phyloP scores from a whole-genome alignment of 1,140 invertebrate genomes.

The Galleria mellonella region DNA sequence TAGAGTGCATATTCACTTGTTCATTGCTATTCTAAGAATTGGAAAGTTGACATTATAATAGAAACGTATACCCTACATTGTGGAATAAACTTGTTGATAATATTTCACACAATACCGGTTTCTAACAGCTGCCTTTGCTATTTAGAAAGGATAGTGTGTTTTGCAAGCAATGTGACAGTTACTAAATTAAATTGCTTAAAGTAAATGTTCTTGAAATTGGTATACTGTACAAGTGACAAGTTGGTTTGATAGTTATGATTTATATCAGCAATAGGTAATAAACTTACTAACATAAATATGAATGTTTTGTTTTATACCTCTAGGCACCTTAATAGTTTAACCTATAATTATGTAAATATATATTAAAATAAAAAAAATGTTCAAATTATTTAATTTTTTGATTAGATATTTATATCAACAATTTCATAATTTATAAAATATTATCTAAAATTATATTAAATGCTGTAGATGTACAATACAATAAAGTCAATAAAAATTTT shows the following conservation, averaged over 20 bases:
- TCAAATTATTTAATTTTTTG: no score
- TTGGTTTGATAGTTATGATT: no score
- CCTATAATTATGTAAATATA: neutral
- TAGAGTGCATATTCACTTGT: no score
- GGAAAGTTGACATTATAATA: neutral
- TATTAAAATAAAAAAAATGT: neutral
- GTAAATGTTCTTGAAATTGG: neutral
- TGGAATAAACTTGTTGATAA: neutral
- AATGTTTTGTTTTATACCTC: neutral
- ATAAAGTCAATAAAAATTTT: no score
- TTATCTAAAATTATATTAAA: no score
- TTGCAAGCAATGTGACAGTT: slow-evolving; percentile 34
- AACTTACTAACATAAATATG: no score
- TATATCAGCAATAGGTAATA: no score
- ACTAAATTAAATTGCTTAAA: slow-evolving; percentile 6
- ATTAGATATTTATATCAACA: neutral
- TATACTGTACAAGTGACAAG: no score
- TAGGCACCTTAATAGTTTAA: no score
- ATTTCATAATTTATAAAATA: neutral
- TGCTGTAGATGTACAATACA: no score
- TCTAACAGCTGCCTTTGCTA: slow-evolving; percentile 27
- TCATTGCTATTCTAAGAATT: no score
- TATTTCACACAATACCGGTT: slow-evolving; percentile 16
- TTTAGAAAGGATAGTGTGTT: slow-evolving; percentile 36
- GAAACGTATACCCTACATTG: neutral